A percentile compares a stretch with the other conserved stretches of the same genome.
phyloP scores from a whole-genome alignment of 92 coral and sea anemone genomes.

The Micromussa lordhowensis region DNA sequence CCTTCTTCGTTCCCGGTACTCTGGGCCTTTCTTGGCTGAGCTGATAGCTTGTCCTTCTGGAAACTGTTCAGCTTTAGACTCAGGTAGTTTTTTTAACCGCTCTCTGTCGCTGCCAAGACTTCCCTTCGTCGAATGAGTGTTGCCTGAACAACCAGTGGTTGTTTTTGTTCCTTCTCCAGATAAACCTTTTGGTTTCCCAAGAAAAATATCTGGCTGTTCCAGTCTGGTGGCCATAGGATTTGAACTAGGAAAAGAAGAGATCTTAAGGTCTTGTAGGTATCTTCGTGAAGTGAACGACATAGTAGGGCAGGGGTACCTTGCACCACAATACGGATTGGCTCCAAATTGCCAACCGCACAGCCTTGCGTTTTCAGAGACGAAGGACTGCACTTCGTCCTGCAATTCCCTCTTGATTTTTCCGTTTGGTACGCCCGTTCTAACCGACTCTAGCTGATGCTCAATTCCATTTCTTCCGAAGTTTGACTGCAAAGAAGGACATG shows the following conservation, averaged over 20 bases:
- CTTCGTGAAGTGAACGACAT: background rate
- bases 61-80: background rate
- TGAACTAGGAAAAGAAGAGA: background rate
- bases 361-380: background rate
- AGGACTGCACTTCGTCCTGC: background rate
- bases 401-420: no score
- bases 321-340: background rate
- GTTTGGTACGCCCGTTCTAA: background rate
- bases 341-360: background rate
- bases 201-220: background rate
- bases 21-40: background rate
- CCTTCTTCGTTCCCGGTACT: slow-evolving; percentile 63
- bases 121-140: no score
- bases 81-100: background rate
- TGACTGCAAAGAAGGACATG: no score
- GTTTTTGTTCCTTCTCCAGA: background rate
- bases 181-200: background rate
- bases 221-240: background rate
- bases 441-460: background rate
- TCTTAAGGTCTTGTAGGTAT: background rate
- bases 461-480: background rate
- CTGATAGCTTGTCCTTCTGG: background rate
- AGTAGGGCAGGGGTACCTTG: background rate
- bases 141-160: background rate
- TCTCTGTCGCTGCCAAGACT: no score